phyloP scores from a whole-genome alignment of 2,113 vertebrate genomes.

The Pyxicephalus adspersus region DNA sequence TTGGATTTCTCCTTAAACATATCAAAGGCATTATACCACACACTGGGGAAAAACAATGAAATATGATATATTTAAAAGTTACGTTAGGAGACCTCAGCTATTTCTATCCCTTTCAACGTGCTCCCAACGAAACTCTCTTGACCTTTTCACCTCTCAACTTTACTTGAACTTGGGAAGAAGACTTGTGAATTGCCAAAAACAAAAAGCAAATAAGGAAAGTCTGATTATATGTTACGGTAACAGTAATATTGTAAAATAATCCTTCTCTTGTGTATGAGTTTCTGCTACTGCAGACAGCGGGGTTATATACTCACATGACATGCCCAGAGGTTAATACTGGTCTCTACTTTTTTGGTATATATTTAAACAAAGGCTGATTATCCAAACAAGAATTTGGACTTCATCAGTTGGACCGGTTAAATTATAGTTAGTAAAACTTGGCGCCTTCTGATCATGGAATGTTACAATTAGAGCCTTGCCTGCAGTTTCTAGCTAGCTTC shows the following conservation, averaged over 20 bases:
- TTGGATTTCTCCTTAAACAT: constrained; percentile 76
- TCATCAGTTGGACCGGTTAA: constrained; percentile 72
- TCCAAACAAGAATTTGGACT: constrained; percentile 84
- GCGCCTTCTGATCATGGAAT: constrained; percentile 76
- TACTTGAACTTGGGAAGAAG: constrained; percentile 82
- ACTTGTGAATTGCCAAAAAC: constrained; percentile 73
- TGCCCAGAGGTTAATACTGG: constrained; percentile 77
- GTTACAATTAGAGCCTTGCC: constrained; percentile 75
- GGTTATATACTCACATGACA: constrained; percentile 88
- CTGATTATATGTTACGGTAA: constrained; percentile 81
- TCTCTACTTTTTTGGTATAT: constrained; percentile 72
- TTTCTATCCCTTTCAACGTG: constrained; percentile 77
- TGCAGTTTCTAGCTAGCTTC: constrained; percentile 69
- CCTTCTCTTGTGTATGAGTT: constrained; percentile 76
- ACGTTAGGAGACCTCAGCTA: constrained; percentile 71
- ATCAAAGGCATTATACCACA: constrained; percentile 66
- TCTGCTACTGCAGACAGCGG: constrained; percentile 74
- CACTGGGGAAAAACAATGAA: constrained; percentile 69
- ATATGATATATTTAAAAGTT: constrained; percentile 68
- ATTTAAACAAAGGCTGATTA: constrained; percentile 88
- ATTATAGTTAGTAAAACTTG: constrained; percentile 82
- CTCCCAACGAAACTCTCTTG: constrained; percentile 79
- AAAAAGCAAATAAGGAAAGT: constrained; percentile 61
- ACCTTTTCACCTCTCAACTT: constrained; percentile 86
- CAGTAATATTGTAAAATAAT: constrained; percentile 80